Evolutionary conservation across 2,797 vertebrate genomes (phyloP).

Genomic region (Nasua narica): DNA sequence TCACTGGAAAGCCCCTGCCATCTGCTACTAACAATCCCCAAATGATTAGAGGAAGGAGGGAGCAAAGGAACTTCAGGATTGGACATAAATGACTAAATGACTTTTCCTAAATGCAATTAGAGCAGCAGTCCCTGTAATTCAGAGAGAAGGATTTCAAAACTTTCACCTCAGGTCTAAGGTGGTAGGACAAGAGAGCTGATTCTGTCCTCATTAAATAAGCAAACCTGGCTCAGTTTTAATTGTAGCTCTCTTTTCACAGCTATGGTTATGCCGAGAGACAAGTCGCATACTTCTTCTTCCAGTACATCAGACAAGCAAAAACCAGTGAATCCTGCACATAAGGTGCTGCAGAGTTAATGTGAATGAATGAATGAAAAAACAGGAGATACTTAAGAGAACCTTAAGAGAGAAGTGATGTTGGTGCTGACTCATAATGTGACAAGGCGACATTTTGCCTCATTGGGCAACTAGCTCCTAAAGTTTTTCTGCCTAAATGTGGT

Average conservation of each 20-base stretch:
- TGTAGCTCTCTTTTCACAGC: not conserved
- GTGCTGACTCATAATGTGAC: not conserved
- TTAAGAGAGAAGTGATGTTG: not conserved
- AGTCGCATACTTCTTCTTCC: not conserved
- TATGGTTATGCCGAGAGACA: not conserved
- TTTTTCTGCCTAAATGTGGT: not conserved
- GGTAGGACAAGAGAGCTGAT: not conserved
- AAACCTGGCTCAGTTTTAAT: not conserved
- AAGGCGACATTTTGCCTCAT: not conserved
- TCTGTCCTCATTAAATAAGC: constrained; percentile 31
- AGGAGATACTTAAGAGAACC: not conserved
- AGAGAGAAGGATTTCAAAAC: constrained; percentile 1
- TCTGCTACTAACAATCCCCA: not conserved
- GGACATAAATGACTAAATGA: not conserved
- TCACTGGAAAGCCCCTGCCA: not conserved
- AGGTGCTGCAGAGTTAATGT: not conserved
- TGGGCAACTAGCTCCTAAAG: not conserved
- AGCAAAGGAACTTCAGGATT: not conserved
- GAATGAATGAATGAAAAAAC: not conserved
- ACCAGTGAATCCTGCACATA: not conserved
- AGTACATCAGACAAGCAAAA: not conserved
- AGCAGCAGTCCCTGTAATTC: not conserved
- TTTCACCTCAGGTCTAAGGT: not conserved
- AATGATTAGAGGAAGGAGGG: not conserved
- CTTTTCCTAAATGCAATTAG: constrained; percentile 6